Evolutionary conservation across 2,113 vertebrate species (phyloP).

Genomic region (Ictalurus furcatus): DNA sequence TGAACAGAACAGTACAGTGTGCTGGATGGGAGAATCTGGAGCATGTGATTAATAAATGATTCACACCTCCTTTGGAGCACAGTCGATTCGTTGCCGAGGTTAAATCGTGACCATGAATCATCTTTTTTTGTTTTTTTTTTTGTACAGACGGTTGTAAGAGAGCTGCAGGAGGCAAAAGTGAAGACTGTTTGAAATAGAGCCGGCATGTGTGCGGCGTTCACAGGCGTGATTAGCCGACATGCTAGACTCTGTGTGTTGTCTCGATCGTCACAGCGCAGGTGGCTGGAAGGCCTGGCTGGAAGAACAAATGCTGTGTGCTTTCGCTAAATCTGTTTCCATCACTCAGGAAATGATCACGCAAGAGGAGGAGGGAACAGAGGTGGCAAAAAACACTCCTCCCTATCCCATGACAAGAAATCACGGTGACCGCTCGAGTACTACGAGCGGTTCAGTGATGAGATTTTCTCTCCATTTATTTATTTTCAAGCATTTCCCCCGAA

Average conservation of each 20-base stretch:
- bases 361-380: not conserved
- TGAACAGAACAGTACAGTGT: not conserved
- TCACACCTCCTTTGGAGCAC: constrained; percentile 10
- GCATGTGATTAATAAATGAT: constrained; percentile 41
- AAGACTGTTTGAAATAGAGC: not conserved
- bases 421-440: not conserved
- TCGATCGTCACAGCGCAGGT: not conserved
- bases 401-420: not conserved
- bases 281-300: not conserved
- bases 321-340: not conserved
- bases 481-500: too few species aligned
- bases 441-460: not conserved
- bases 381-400: not conserved
- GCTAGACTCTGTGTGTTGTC: not conserved
- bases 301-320: not conserved
- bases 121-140: too few species aligned
- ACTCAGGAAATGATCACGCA: not conserved
- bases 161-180: not conserved
- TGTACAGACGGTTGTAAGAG: not conserved
- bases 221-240: constrained; percentile 10
- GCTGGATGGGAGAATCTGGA: not conserved
- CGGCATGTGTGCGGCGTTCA: not conserved
- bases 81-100: constrained; percentile 14
- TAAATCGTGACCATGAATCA: constrained; percentile 15
- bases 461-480: not conserved